Percentiles rank a stretch among this genome's conserved stretches.
phyloP scores from a whole-genome alignment of 2,797 vertebrate species.

The Labeo calbasu region DNA sequence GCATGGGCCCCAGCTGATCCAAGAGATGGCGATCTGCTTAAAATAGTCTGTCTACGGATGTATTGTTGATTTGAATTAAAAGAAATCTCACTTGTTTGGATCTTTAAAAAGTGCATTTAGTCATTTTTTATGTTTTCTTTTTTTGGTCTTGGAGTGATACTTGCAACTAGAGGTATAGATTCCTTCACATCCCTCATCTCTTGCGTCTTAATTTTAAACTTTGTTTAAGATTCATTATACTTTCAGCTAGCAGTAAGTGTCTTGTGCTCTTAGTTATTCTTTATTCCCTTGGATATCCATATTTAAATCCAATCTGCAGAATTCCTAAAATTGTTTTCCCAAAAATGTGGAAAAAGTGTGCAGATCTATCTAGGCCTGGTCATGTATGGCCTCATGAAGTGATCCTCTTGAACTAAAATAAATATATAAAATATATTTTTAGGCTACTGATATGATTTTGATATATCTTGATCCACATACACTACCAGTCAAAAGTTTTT shows the following conservation, averaged over 20 bases:
- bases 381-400: neutral
- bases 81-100: neutral
- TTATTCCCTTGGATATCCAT: neutral
- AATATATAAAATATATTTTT: neutral
- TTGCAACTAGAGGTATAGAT: neutral
- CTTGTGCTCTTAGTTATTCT: neutral
- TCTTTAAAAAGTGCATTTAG: neutral
- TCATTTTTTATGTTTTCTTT: neutral
- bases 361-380: neutral
- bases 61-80: neutral
- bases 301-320: neutral
- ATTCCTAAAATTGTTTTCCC: neutral
- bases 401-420: neutral
- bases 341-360: neutral
- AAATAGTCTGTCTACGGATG: neutral
- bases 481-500: too few species aligned
- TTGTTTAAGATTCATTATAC: neutral
- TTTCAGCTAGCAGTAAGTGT: neutral
- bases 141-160: neutral
- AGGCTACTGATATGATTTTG: neutral
- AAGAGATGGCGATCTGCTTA: neutral
- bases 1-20: neutral
- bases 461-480: too few species aligned
- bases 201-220: neutral
- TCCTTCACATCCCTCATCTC: neutral